These are phyloP conservation scores for Hypercompe scribonia DNA, from an alignment of 2,888 invertebrate genomes.

Conservation along the genomic window DNA sequence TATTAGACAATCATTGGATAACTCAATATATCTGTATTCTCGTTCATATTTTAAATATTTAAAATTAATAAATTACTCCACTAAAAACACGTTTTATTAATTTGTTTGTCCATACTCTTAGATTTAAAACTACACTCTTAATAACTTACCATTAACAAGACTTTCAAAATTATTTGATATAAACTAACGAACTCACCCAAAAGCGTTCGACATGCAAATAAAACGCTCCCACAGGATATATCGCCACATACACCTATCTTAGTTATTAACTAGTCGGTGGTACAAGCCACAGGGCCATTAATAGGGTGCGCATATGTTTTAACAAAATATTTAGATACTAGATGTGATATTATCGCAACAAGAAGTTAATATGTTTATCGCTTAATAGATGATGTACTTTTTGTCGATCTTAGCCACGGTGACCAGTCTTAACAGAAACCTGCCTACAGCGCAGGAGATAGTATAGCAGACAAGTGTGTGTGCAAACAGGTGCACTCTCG, in stretches of 20 bases:
- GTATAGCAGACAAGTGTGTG: no score
- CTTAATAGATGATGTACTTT: no score
- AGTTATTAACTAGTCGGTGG: constrained; percentile 40
- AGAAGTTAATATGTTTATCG: no score
- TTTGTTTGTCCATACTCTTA: neutral
- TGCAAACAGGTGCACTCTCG: no score
- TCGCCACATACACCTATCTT: constrained; percentile 19
- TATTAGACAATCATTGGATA: no score
- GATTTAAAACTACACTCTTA: constrained; percentile 2
- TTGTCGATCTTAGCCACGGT: no score
- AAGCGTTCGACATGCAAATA: constrained; percentile 44
- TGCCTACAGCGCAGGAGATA: no score
- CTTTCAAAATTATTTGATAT: constrained; percentile 16
- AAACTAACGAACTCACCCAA: constrained; percentile 18
- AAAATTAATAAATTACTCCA: neutral
- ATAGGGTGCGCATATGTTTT: constrained; percentile 16
- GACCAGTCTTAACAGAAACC: no score
- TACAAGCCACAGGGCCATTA: constrained; percentile 10
- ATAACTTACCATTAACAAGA: constrained; percentile 28
- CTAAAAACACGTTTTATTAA: constrained; percentile 4
- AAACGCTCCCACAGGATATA: constrained; percentile 29
- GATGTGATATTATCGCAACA: constrained; percentile 13
- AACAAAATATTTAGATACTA: constrained; percentile 6
- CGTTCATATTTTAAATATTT: no score
- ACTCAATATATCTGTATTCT: no score